Conservation (phyloP, 92 coral and sea anemone species). For the Siderastrea siderea region DNA sequence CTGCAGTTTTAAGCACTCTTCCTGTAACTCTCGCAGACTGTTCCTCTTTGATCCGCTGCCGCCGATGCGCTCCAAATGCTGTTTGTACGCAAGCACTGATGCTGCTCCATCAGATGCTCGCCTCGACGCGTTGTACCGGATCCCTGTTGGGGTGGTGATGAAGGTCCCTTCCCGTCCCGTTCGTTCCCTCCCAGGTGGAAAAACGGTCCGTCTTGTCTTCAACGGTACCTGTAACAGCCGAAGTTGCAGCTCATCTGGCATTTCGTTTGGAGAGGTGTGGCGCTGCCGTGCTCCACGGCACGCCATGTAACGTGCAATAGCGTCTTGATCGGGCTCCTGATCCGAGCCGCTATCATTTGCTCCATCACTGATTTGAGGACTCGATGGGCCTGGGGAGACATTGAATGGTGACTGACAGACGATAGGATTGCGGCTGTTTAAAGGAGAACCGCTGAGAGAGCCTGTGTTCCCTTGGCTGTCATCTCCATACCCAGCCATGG, state of each 20-base stretch:
- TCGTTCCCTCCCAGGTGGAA: slow-evolving; percentile 92
- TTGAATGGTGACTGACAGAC: slow-evolving; percentile 69
- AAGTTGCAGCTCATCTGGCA: slow-evolving; percentile 91
- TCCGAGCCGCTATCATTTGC: slow-evolving; percentile 98
- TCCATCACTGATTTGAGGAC: slow-evolving; percentile 91
- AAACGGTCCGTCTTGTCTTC: slow-evolving; percentile 85
- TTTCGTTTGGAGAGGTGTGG: slow-evolving; percentile 95
- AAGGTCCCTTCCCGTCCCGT: slow-evolving; percentile 79
- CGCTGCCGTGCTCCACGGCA: slow-evolving; percentile 94
- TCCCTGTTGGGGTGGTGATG: slow-evolving; percentile 89
- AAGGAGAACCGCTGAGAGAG: slow-evolving; percentile 75
- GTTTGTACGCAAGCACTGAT: slow-evolving; percentile 96
- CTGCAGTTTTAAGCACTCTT: slow-evolving; percentile 89
- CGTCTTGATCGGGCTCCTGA: slow-evolving; percentile 98
- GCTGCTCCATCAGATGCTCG: slow-evolving; percentile 99
- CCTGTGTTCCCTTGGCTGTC: slow-evolving; percentile 80
- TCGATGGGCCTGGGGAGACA: slow-evolving; percentile 91
- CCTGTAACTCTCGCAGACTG: slow-evolving; percentile 93
- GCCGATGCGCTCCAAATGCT: slow-evolving; percentile 88
- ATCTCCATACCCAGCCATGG: slow-evolving; percentile 74
- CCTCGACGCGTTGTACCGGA: slow-evolving; percentile 88
- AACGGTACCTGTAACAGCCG: slow-evolving; percentile 90
- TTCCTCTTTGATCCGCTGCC: slow-evolving; percentile 90
- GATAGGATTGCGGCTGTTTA: slow-evolving; percentile 49
- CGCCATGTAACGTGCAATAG: slow-evolving; percentile 92